These are phyloP conservation scores for Luidia sarsii DNA, from an alignment of 53 echinoderm and acorn worm genomes.

Conservation along the genomic window DNA sequence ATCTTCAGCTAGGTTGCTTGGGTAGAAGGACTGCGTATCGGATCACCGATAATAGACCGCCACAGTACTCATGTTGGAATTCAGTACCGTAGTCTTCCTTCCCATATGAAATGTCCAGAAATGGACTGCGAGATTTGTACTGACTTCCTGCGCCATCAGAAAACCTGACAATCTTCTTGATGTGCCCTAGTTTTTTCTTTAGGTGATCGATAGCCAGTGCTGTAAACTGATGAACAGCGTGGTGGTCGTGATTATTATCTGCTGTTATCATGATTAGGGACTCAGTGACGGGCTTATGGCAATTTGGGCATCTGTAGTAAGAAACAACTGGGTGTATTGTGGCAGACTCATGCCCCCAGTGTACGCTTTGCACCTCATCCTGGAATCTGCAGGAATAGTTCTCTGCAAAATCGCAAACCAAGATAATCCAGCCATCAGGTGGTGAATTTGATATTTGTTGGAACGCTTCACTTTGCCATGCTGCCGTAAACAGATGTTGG, in stretches of 20 bases:
- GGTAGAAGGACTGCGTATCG: too few relatives aligned
- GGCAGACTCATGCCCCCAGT: constrained; percentile 69
- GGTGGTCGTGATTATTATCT: constrained; percentile 65
- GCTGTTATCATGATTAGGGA: constrained; percentile 45
- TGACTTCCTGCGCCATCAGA: constrained; percentile 52
- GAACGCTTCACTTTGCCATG: constrained; percentile 58
- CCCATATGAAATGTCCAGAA: constrained; percentile 61
- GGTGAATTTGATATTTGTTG: neutral
- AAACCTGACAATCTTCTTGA: constrained; percentile 53
- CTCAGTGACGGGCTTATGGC: constrained; percentile 5
- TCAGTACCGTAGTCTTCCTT: constrained; percentile 35
- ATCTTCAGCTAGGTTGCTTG: too few relatives aligned
- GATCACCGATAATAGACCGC: too few relatives aligned
- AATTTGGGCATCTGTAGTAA: constrained; percentile 40
- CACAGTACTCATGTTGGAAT: constrained; percentile 62
- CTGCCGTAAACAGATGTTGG: constrained; percentile 57
- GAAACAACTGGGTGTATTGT: constrained; percentile 71
- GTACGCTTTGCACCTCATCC: constrained; percentile 70
- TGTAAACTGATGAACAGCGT: constrained; percentile 58
- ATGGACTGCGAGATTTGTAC: constrained; percentile 53
- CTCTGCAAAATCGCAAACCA: constrained; percentile 69
- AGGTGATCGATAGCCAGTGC: constrained; percentile 44
- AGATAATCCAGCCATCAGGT: constrained; percentile 25
- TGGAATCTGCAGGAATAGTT: constrained; percentile 56
- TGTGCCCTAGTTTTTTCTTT: constrained; percentile 9